Conservation (phyloP, 2,888 invertebrate genomes). For the Gandaritis pyraliata region DNA sequence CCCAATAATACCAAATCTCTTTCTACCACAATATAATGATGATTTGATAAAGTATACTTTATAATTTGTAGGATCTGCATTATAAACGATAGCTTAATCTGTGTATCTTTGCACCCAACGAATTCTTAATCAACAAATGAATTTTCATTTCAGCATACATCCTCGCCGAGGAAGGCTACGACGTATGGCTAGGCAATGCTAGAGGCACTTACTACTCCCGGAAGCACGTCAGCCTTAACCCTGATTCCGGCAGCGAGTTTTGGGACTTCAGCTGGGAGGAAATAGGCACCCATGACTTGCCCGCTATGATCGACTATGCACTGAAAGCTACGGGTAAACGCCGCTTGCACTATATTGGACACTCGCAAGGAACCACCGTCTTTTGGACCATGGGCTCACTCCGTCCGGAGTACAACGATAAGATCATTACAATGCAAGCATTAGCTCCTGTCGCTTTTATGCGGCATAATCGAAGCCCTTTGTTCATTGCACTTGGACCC, state of each 20-base stretch:
- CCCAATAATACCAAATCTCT: too few species aligned
- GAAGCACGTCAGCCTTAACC: slow-evolving; percentile 74
- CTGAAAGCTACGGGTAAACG: slow-evolving; percentile 80
- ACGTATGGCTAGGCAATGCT: slow-evolving; percentile 91
- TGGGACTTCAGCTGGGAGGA: slow-evolving; percentile 92
- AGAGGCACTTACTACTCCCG: slow-evolving; percentile 88
- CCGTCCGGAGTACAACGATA: slow-evolving; percentile 85
- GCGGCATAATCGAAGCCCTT: slow-evolving; percentile 72
- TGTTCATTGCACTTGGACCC: slow-evolving; percentile 67
- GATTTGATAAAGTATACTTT: too few species aligned
- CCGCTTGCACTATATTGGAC: slow-evolving; percentile 89
- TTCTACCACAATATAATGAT: too few species aligned
- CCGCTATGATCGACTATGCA: slow-evolving; percentile 90
- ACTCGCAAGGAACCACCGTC: slow-evolving; percentile 87
- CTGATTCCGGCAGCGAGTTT: slow-evolving; percentile 63
- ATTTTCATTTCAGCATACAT: slow-evolving; percentile 56
- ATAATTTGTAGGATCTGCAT: too few species aligned
- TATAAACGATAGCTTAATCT: too few species aligned
- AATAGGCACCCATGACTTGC: slow-evolving; percentile 90
- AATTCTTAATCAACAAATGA: neutral
- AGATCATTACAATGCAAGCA: slow-evolving; percentile 85
- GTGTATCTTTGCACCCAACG: neutral
- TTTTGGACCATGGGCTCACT: slow-evolving; percentile 86
- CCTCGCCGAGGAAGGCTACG: slow-evolving; percentile 86
- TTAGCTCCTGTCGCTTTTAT: slow-evolving; percentile 87